A percentile compares a stretch with the other conserved stretches of the same genome.
Evolutionary conservation across 2,113 vertebrate genomes (phyloP).

Genomic region (Pseudorhombus dupliciocellatus): DNA sequence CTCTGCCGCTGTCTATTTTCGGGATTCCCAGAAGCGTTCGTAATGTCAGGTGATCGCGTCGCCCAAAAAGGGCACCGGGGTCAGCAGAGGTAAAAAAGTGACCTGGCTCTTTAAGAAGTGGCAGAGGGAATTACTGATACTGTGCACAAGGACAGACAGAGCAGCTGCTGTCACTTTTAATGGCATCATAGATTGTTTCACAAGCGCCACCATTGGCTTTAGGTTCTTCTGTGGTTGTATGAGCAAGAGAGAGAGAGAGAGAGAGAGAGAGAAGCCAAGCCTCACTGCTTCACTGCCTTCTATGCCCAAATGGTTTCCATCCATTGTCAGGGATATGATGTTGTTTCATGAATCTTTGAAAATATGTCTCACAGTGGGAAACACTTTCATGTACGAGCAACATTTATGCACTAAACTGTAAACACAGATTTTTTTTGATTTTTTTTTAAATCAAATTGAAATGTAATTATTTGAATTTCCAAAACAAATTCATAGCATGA

Average conservation of each 20-base stretch:
- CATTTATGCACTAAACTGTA: not conserved
- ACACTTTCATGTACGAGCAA: not conserved
- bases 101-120: conserved; percentile 74
- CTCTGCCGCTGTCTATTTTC: not conserved
- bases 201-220: conserved; percentile 48
- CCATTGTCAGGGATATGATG: conserved; percentile 4
- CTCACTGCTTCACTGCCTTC: conserved; percentile 19
- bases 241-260: conserved; percentile 32
- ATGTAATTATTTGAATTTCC: not conserved
- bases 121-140: conserved; percentile 54
- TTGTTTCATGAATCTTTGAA: conserved; percentile 19
- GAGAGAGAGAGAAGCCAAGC: conserved; percentile 33
- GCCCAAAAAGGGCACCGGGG: conserved; percentile 15
- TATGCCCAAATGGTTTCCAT: conserved; percentile 14
- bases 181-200: conserved; percentile 69
- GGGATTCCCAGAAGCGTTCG: not conserved
- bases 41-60: conserved; percentile 24
- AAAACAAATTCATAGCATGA: too few relatives aligned
- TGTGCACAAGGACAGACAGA: conserved; percentile 62
- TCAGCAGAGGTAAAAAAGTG: conserved; percentile 50
- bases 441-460: not conserved
- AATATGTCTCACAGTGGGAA: not conserved
- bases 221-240: conserved; percentile 34
- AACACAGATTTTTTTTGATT: not conserved
- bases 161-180: conserved; percentile 79